Conservation (phyloP, 2,113 vertebrate genomes). For the Megaptera novaeangliae region DNA sequence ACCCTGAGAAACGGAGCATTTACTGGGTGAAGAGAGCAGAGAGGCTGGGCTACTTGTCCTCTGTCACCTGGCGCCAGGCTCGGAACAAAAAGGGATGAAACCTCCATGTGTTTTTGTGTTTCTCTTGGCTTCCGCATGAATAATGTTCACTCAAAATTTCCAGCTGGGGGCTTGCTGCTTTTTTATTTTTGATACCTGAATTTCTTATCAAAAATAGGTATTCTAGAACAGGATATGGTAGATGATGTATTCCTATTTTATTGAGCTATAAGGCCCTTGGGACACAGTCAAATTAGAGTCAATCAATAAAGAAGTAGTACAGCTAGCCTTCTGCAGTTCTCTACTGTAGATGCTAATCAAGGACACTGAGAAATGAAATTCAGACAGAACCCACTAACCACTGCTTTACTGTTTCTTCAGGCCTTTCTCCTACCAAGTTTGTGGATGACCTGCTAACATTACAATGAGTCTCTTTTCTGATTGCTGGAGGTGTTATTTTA, state of each 20-base stretch:
- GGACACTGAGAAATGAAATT: not conserved
- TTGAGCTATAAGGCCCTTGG: not conserved
- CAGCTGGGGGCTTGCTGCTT: not conserved
- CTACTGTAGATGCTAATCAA: not conserved
- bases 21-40: not conserved
- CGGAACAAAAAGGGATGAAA: not conserved
- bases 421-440: not conserved
- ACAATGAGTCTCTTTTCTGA: not conserved
- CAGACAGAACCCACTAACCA: not conserved
- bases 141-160: slow-evolving; percentile 11
- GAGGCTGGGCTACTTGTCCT: not conserved
- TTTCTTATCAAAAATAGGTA: not conserved
- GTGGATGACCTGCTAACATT: not conserved
- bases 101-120: not conserved
- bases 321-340: not conserved
- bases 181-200: not conserved
- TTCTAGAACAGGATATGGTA: not conserved
- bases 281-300: slow-evolving; percentile 9
- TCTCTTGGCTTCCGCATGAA: not conserved
- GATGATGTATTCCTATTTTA: not conserved
- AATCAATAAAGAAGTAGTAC: not conserved
- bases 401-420: not conserved
- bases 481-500: not conserved
- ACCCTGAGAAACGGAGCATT: not conserved
- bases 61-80: not conserved